Conservation (phyloP, 2,888 invertebrate species). For the Idaea dimidiata region DNA sequence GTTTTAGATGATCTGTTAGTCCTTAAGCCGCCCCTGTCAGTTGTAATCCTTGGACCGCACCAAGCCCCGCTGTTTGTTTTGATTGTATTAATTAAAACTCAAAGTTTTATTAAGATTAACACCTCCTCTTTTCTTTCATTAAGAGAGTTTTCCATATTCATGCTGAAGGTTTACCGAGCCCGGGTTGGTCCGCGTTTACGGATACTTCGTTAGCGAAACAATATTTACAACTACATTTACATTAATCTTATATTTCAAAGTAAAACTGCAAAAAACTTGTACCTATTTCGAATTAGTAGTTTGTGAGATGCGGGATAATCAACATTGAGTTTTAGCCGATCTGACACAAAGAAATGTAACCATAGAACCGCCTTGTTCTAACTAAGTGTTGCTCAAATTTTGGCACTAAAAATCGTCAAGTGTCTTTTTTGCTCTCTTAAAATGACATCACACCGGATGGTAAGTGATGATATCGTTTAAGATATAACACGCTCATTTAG, state of each 20-base stretch:
- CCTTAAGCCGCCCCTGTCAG: slow-evolving; percentile 39
- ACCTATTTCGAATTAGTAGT: too few relatives aligned
- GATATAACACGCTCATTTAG: too few relatives aligned
- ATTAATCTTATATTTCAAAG: neutral
- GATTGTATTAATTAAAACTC: slow-evolving; percentile 80
- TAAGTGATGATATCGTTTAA: too few relatives aligned
- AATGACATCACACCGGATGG: too few relatives aligned
- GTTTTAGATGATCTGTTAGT: too few relatives aligned
- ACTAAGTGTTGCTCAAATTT: too few relatives aligned
- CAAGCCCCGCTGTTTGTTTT: slow-evolving; percentile 66
- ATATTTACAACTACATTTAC: neutral
- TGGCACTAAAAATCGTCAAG: too few relatives aligned
- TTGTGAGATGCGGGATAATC: too few relatives aligned
- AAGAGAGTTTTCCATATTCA: slow-evolving; percentile 68
- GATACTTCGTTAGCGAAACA: neutral
- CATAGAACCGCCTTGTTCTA: too few relatives aligned
- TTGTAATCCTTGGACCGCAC: slow-evolving; percentile 58
- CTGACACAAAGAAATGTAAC: too few relatives aligned
- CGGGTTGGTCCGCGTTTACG: neutral
- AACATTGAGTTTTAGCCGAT: too few relatives aligned
- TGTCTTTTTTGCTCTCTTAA: too few relatives aligned
- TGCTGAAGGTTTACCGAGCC: slow-evolving; percentile 31
- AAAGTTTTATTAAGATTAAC: slow-evolving; percentile 77
- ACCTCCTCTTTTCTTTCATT: slow-evolving; percentile 73
- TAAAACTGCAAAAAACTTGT: neutral